Conservation (phyloP, 2,888 invertebrate genomes). For the Acronicta psi region DNA sequence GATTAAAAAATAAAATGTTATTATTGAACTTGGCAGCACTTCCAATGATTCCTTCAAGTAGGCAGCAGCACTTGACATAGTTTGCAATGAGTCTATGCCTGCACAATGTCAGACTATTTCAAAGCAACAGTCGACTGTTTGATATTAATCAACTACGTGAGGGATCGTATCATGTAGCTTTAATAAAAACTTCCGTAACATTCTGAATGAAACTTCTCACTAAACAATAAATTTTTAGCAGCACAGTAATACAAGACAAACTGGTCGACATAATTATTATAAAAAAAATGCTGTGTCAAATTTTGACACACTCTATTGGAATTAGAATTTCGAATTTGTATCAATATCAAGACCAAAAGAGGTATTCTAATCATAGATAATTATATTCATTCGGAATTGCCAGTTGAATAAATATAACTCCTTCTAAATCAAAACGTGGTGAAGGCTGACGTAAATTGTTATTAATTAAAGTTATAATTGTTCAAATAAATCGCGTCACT, state of each 20-base stretch:
- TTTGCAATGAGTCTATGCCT: constrained; percentile 62
- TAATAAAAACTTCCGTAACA: no score
- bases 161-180: not conserved
- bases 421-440: constrained; percentile 18
- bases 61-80: constrained; percentile 72
- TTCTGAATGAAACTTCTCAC: no score
- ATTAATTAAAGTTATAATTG: constrained; percentile 38
- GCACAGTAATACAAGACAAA: no score
- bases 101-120: constrained; percentile 71
- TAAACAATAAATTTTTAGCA: no score
- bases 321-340: not conserved
- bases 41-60: constrained; percentile 28
- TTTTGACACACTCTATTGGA: no score
- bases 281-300: no score
- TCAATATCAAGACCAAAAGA: not conserved
- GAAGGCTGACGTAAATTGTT: constrained; percentile 35
- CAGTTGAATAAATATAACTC: constrained; percentile 44
- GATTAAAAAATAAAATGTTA: constrained; percentile 9
- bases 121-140: constrained; percentile 22
- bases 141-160: constrained; percentile 9
- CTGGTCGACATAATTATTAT: no score
- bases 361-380: not conserved
- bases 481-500: constrained; percentile 29
- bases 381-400: constrained; percentile 1
- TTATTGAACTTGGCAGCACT: constrained; percentile 42